Evolutionary conservation across 1,140 invertebrate species (phyloP).

Genomic region (Procambarus clarkii): DNA sequence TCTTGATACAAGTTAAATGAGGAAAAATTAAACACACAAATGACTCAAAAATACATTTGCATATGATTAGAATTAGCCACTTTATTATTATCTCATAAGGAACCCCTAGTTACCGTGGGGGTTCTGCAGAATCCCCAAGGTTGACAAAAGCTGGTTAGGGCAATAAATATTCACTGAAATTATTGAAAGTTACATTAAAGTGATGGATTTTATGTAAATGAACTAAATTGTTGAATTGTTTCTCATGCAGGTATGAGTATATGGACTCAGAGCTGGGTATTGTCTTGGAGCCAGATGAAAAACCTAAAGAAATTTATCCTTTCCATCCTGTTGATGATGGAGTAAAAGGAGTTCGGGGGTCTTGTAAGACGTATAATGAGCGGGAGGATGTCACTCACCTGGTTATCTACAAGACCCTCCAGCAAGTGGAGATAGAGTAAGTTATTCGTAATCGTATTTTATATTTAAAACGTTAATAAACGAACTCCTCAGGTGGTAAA

Average conservation of each 20-base stretch:
- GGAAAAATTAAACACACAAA: too few species aligned
- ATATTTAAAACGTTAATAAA: background rate
- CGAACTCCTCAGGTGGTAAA: background rate
- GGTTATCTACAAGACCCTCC: slow-evolving; percentile 75
- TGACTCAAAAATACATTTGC: too few species aligned
- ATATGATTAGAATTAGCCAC: too few species aligned
- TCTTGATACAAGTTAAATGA: too few species aligned
- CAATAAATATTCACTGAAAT: too few species aligned
- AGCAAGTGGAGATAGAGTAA: slow-evolving; percentile 77
- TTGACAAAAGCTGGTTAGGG: too few species aligned
- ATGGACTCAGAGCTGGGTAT: slow-evolving; percentile 78
- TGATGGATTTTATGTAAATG: too few species aligned
- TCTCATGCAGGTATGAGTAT: slow-evolving; percentile 76
- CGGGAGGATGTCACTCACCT: slow-evolving; percentile 76
- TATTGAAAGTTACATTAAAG: too few species aligned
- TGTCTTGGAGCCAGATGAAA: slow-evolving; percentile 74
- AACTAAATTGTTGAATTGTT: background rate
- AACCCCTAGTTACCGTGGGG: too few species aligned
- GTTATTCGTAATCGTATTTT: background rate
- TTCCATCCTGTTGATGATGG: slow-evolving; percentile 79
- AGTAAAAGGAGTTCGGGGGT: slow-evolving; percentile 79
- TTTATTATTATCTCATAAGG: too few species aligned
- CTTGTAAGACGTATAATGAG: slow-evolving; percentile 82
- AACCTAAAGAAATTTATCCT: slow-evolving; percentile 82
- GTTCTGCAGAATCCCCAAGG: too few species aligned